These are phyloP conservation scores for Poeciliopsis prolifica DNA, from an alignment of 2,113 vertebrate genomes.

Conservation along the genomic window DNA sequence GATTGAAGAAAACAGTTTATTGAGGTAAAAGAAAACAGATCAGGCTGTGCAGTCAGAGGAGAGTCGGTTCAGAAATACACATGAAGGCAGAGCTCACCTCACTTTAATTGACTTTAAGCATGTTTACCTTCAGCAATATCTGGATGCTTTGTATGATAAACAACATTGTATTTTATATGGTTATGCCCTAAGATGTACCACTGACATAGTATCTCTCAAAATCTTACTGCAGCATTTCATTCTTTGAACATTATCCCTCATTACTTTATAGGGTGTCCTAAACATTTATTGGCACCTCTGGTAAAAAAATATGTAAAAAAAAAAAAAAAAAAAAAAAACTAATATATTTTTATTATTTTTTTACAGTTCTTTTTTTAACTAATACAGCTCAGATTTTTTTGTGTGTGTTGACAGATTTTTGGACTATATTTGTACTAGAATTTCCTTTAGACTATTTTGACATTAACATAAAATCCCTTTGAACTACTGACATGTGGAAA, in stretches of 20 bases:
- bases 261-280: not conserved
- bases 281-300: not conserved
- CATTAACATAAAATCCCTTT: not conserved
- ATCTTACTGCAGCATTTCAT: not conserved
- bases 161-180: slow-evolving; percentile 3
- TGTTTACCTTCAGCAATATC: not conserved
- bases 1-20: slow-evolving; percentile 56
- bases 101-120: slow-evolving; percentile 6
- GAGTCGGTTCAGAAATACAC: slow-evolving; percentile 26
- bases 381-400: no score
- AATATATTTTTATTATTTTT: not conserved
- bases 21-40: slow-evolving; percentile 49
- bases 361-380: not conserved
- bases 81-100: slow-evolving; percentile 13
- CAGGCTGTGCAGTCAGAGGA: slow-evolving; percentile 19
- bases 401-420: no score
- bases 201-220: not conserved
- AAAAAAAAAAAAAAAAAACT: not conserved
- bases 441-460: no score
- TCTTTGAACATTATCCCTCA: not conserved
- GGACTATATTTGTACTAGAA: no score
- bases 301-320: not conserved
- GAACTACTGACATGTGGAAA: slow-evolving; percentile 18
- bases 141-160: not conserved
- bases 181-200: not conserved